These are phyloP conservation scores for Darevskia mixta DNA, from an alignment of 2,797 vertebrate genomes.

Conservation along the genomic window DNA sequence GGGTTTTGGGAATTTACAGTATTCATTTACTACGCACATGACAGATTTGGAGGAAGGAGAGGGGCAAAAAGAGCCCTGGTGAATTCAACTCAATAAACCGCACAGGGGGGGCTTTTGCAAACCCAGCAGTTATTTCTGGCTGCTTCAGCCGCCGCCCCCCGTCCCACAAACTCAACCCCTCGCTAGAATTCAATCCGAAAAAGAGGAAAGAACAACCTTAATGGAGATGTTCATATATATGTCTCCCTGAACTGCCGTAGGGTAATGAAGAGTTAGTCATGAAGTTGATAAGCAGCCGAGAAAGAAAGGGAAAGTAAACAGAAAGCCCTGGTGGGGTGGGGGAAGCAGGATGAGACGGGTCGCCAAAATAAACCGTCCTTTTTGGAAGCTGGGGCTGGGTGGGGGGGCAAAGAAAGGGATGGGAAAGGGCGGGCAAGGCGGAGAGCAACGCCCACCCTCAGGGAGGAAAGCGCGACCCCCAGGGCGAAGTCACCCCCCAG, in stretches of 20 bases:
- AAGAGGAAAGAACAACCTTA: too few relatives aligned
- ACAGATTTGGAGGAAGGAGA: neutral
- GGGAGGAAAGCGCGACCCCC: neutral
- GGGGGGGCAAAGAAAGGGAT: neutral
- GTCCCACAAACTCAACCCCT: neutral
- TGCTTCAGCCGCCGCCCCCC: neutral
- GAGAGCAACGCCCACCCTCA: neutral
- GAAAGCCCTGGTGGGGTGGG: too few relatives aligned
- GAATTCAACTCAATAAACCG: neutral
- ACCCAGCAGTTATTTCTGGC: neutral
- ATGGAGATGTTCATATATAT: accelerated
- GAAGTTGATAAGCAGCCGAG: neutral
- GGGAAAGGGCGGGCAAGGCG: neutral
- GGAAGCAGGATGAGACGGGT: neutral
- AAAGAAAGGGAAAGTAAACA: neutral
- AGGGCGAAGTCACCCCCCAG: neutral
- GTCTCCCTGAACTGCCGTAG: too few relatives aligned
- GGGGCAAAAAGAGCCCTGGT: neutral
- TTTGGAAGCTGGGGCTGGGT: neutral
- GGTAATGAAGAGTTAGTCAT: neutral
- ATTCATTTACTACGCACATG: neutral
- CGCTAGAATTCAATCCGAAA: neutral
- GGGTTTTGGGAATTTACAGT: neutral
- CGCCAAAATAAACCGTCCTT: neutral
- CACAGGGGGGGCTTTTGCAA: neutral